These are phyloP conservation scores for Pollenia labialis DNA, from an alignment of 2,888 invertebrate species.

Conservation along the genomic window DNA sequence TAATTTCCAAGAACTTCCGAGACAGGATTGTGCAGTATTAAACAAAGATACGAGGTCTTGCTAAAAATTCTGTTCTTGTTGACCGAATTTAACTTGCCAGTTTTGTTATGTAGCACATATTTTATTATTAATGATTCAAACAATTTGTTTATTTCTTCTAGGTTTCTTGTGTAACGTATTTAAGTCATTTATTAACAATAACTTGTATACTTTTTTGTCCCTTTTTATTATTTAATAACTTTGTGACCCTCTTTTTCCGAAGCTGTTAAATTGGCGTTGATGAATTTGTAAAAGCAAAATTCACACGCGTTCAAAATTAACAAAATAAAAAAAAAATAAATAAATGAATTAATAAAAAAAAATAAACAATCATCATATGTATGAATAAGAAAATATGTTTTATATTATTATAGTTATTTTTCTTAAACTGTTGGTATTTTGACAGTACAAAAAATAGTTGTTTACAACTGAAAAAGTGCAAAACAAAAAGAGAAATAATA, in stretches of 20 bases:
- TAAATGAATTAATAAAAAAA: neutral
- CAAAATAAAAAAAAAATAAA: neutral
- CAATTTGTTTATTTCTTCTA: neutral
- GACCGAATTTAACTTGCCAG: no score
- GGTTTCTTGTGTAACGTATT: constrained; percentile 24
- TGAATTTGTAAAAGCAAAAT: constrained; percentile 45
- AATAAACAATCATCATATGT: constrained; percentile 17
- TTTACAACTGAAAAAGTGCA: constrained; percentile 5
- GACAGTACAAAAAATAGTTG: constrained; percentile 38
- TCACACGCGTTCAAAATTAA: constrained; percentile 46
- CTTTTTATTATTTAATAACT: constrained; percentile 18
- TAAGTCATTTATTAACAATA: constrained; percentile 16
- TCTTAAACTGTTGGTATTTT: constrained; percentile 31
- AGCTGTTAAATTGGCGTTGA: constrained; percentile 46
- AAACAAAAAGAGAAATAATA: constrained; percentile 4
- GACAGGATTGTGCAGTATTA: no score
- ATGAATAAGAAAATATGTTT: constrained; percentile 25
- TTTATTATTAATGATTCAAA: constrained; percentile 18
- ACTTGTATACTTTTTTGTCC: neutral
- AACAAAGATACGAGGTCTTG: no score
- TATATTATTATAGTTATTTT: constrained; percentile 18
- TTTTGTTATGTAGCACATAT: neutral
- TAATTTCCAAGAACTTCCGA: no score
- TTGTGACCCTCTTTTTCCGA: constrained; percentile 30
- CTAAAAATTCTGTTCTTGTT: no score